Percentiles rank a stretch among this genome's conserved stretches.
Evolutionary conservation across 2,797 vertebrate genomes (phyloP).

Genomic region (Synanceia verrucosa): DNA sequence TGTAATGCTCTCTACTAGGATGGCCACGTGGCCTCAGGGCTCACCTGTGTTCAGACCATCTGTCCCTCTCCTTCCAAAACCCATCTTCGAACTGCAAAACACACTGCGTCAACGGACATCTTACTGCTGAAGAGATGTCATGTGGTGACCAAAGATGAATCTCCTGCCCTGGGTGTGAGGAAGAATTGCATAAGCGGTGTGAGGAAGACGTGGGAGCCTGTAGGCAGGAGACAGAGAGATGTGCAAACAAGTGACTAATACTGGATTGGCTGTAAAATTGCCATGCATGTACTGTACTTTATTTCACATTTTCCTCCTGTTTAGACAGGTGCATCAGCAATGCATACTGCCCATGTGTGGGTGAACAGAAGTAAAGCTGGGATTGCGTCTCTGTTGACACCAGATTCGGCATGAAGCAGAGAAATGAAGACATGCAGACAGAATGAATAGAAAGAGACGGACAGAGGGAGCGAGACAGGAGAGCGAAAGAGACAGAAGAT

Average conservation of each 20-base stretch:
- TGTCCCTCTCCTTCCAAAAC: conserved; percentile 37
- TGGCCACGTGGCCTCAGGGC: conserved; percentile 43
- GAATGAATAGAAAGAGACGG: conserved; percentile 62
- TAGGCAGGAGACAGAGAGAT: conserved; percentile 39
- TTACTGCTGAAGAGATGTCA: background rate
- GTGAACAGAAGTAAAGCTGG: conserved; percentile 66
- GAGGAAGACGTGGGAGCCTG: conserved; percentile 41
- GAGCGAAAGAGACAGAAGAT: conserved; percentile 60
- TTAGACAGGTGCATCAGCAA: conserved; percentile 59
- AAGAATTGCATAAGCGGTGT: conserved; percentile 22
- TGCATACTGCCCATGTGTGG: conserved; percentile 61
- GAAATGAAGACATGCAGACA: conserved; percentile 47
- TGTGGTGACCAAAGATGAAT: conserved; percentile 26
- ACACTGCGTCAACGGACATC: background rate
- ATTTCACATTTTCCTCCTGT: conserved; percentile 43
- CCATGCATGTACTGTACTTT: conserved; percentile 21
- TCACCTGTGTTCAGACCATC: conserved; percentile 64
- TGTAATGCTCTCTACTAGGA: conserved; percentile 47
- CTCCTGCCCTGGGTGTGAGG: conserved; percentile 20
- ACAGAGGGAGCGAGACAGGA: conserved; percentile 60
- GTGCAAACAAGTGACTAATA: conserved; percentile 56
- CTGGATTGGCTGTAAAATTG: conserved; percentile 29
- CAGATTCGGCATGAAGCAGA: conserved; percentile 60
- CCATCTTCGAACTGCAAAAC: conserved; percentile 30
- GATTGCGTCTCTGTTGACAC: conserved; percentile 70